These are phyloP conservation scores for Prunella fulvescens DNA, from an alignment of 2,113 vertebrate genomes.

Conservation along the genomic window DNA sequence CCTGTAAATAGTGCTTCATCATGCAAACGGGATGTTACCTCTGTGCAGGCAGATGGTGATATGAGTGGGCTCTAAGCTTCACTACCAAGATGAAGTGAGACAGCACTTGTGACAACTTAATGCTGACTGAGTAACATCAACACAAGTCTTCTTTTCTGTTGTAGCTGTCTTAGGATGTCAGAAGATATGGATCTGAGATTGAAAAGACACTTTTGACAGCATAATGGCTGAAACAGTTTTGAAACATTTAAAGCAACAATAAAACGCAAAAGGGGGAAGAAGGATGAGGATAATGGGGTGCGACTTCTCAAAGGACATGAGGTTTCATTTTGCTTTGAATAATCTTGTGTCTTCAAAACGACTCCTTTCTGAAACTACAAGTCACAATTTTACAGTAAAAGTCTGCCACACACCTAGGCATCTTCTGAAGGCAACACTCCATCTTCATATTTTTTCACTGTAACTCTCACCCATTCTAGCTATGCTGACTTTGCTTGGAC, in stretches of 20 bases:
- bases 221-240: conserved; percentile 64
- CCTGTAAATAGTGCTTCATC: conserved; percentile 43
- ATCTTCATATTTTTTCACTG: background rate
- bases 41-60: conserved; percentile 38
- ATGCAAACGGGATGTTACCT: conserved; percentile 37
- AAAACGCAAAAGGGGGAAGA: conserved; percentile 1
- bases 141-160: conserved; percentile 15
- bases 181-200: conserved; percentile 36
- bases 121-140: conserved; percentile 36
- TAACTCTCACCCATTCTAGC: background rate
- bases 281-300: conserved; percentile 14
- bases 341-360: background rate
- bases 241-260: conserved; percentile 63
- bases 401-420: background rate
- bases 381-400: conserved; percentile 4
- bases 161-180: conserved; percentile 47
- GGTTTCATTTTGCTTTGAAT: conserved; percentile 18
- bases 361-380: background rate
- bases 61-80: conserved; percentile 6
- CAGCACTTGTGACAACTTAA: conserved; percentile 47
- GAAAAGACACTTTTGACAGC: conserved; percentile 55
- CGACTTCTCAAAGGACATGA: conserved; percentile 13
- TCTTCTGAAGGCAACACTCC: background rate
- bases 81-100: background rate
- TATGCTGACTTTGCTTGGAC: background rate